These are phyloP conservation scores for Torymus aiolomorphi DNA, from an alignment of 2,888 invertebrate species.

Conservation along the genomic window DNA sequence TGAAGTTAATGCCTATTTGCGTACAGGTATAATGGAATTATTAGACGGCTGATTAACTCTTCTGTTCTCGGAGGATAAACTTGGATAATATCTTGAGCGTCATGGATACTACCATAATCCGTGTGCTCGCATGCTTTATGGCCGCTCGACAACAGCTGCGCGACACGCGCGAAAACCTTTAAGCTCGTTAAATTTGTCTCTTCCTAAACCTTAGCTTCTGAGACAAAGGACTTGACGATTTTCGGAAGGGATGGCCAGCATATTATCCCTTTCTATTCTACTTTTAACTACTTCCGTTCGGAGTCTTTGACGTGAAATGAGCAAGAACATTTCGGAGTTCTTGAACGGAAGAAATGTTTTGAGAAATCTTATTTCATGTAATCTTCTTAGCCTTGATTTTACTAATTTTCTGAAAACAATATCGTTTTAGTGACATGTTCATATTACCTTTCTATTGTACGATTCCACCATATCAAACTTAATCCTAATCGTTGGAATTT, in stretches of 20 bases:
- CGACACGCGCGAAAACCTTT: conserved; percentile 38
- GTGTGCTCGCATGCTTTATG: conserved; percentile 20
- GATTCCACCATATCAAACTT: no score
- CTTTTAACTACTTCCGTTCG: conserved; percentile 11
- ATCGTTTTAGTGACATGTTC: no score
- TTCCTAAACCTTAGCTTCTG: conserved; percentile 29
- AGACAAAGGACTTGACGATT: conserved; percentile 36
- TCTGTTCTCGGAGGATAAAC: conserved; percentile 35
- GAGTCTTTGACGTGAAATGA: conserved; percentile 20
- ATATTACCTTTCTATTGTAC: no score
- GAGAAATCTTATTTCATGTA: no score
- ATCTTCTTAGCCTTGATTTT: no score
- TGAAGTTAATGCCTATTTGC: conserved; percentile 34
- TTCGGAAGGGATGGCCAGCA: background rate
- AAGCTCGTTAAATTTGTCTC: conserved; percentile 54
- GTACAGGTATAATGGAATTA: conserved; percentile 38
- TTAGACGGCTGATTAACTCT: conserved; percentile 50
- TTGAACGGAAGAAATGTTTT: no score
- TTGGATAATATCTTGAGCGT: conserved; percentile 52
- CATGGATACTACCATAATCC: conserved; percentile 55
- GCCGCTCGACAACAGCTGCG: conserved; percentile 30
- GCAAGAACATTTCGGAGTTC: background rate
- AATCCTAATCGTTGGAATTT: no score
- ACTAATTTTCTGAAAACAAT: no score
- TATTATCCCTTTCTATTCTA: conserved; percentile 13